These are phyloP conservation scores for Mystacornis crossleyi DNA, from an alignment of 2,113 vertebrate species.

Conservation along the genomic window DNA sequence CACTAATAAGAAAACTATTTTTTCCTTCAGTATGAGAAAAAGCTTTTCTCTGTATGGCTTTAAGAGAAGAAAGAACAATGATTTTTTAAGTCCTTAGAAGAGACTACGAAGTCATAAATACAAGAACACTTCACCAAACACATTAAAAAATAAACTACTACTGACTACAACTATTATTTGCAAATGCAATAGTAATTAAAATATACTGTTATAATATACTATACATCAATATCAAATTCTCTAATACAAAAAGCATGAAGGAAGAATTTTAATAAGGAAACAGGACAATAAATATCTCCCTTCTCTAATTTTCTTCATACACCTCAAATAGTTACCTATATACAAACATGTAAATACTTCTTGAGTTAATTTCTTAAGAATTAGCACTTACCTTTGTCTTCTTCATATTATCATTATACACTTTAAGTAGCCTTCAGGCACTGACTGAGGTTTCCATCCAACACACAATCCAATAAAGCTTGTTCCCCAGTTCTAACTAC, in stretches of 20 bases:
- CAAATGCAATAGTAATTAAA: not conserved
- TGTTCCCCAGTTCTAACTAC: not conserved
- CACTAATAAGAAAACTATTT: not conserved
- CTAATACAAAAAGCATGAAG: not conserved
- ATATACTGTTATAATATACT: not conserved
- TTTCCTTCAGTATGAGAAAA: not conserved
- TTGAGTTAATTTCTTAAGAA: not conserved
- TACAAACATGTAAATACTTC: not conserved
- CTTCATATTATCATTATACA: not conserved
- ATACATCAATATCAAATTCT: not conserved
- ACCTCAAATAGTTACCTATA: not conserved
- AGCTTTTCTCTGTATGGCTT: not conserved
- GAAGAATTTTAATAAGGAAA: not conserved
- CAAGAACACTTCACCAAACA: not conserved
- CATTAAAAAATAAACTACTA: not conserved
- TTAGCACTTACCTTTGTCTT: conserved; percentile 70
- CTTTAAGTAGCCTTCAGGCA: conserved; percentile 37
- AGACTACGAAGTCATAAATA: not conserved
- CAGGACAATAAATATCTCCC: not conserved
- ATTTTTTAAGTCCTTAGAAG: not conserved
- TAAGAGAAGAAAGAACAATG: not conserved
- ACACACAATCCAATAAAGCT: conserved; percentile 11
- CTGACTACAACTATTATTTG: not conserved
- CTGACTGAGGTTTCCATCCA: conserved; percentile 49
- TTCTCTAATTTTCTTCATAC: not conserved